These are phyloP conservation scores for Lycia hirtaria DNA, from an alignment of 2,888 invertebrate species.

Conservation along the genomic window DNA sequence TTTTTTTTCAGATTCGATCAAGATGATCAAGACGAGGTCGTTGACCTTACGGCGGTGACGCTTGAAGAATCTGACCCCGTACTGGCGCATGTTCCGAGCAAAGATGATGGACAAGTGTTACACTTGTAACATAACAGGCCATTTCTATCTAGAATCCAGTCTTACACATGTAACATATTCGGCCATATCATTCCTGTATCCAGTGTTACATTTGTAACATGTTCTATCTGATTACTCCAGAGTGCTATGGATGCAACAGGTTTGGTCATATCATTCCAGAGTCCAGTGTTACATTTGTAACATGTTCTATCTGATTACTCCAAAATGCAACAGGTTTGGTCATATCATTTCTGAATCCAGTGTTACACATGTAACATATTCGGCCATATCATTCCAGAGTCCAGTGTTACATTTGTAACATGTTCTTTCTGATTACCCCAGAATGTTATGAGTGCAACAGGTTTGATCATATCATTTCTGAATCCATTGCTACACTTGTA, in stretches of 20 bases:
- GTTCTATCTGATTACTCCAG: neutral
- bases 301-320: neutral
- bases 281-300: neutral
- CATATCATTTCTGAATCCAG: neutral
- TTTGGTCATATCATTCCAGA: neutral
- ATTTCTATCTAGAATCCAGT: neutral
- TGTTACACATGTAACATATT: neutral
- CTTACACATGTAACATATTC: neutral
- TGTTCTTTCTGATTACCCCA: neutral
- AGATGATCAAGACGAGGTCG: conserved; percentile 94
- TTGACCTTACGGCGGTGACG: conserved; percentile 92
- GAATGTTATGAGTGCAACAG: neutral
- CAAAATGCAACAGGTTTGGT: neutral
- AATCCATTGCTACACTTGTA: neutral
- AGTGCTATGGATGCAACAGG: neutral
- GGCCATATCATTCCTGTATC: neutral
- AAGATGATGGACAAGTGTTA: conserved; percentile 80
- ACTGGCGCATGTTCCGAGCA: conserved; percentile 63
- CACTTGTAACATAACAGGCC: conserved; percentile 66
- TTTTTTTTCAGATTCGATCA: conserved; percentile 72
- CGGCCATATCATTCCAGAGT: neutral
- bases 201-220: neutral
- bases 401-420: neutral
- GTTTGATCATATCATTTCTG: neutral
- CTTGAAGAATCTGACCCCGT: conserved; percentile 78